Conservation (phyloP, 1,140 invertebrate species). For the Pantala flavescens region DNA sequence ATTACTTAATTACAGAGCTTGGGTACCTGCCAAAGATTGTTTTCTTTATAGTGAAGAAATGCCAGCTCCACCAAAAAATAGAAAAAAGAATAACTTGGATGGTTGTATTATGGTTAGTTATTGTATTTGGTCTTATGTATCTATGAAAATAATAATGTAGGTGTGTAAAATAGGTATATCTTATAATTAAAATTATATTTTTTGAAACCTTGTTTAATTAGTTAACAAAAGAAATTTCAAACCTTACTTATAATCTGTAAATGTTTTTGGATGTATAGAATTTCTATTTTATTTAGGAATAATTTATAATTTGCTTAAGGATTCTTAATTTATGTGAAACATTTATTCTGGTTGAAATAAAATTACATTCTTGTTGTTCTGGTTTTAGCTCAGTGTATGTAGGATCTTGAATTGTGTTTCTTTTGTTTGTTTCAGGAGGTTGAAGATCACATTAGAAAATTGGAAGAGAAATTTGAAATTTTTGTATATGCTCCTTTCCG, state of each 20-base stretch:
- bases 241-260: too few species aligned
- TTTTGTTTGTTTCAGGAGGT: conserved; percentile 45
- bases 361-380: too few species aligned
- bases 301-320: too few species aligned
- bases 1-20: conserved; percentile 43
- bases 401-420: not conserved
- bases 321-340: too few species aligned
- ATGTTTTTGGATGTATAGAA: too few species aligned
- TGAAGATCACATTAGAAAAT: conserved; percentile 58
- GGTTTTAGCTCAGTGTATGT: too few species aligned
- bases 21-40: conserved; percentile 74
- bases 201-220: too few species aligned
- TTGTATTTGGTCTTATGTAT: conserved; percentile 24
- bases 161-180: too few species aligned
- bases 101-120: conserved; percentile 46
- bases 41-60: conserved; percentile 63
- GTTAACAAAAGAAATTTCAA: too few species aligned
- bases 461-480: conserved; percentile 59
- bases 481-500: conserved; percentile 68
- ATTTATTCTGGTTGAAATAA: too few species aligned
- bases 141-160: conserved; percentile 22
- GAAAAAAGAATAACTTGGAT: conserved; percentile 51
- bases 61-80: conserved; percentile 46
- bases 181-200: too few species aligned
- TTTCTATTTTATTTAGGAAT: too few species aligned